These are phyloP conservation scores for Oryzias sinensis DNA, from an alignment of 2,797 vertebrate species.

Conservation along the genomic window DNA sequence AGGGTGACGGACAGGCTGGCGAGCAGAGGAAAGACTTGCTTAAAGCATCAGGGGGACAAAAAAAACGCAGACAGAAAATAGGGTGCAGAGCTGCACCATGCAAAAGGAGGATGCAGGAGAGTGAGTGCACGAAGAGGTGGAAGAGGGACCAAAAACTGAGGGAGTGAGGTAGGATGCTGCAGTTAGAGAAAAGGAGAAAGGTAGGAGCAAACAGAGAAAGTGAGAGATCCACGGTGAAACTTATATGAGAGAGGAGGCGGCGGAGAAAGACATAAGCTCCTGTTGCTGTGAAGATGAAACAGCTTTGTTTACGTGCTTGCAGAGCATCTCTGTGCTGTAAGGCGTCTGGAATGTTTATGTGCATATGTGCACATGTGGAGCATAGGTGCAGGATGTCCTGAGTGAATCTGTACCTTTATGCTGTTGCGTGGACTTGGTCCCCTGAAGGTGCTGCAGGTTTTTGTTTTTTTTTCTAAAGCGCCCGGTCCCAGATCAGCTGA, in stretches of 20 bases:
- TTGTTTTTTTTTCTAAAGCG: conserved; percentile 9
- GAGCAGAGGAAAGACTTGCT: conserved; percentile 24
- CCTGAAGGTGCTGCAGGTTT: conserved; percentile 26
- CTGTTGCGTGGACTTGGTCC: conserved; percentile 29
- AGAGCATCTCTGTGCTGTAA: conserved; percentile 26
- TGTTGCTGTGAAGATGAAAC: conserved; percentile 46
- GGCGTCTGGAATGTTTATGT: conserved; percentile 34
- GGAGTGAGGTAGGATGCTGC: conserved; percentile 27
- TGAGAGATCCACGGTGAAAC: conserved; percentile 14
- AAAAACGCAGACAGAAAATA: conserved; percentile 1
- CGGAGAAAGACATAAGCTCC: conserved; percentile 26
- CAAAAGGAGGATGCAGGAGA: conserved; percentile 30
- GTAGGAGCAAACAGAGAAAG: conserved; percentile 2
- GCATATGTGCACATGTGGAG: conserved; percentile 1
- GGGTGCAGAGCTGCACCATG: conserved; percentile 20
- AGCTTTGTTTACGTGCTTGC: conserved; percentile 40
- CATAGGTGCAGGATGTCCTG: conserved; percentile 1
- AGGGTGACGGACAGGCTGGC: conserved; percentile 70
- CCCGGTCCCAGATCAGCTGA: conserved; percentile 33
- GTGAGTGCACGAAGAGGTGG: conserved; percentile 30
- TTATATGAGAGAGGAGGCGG: conserved; percentile 6
- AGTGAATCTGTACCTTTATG: conserved; percentile 47
- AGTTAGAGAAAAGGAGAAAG: conserved; percentile 9
- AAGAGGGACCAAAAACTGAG: conserved; percentile 39
- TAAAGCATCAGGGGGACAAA: conserved; percentile 21